These are phyloP conservation scores for Ceratosolen fusciceps DNA, from an alignment of 1,140 invertebrate species.

Conservation along the genomic window DNA sequence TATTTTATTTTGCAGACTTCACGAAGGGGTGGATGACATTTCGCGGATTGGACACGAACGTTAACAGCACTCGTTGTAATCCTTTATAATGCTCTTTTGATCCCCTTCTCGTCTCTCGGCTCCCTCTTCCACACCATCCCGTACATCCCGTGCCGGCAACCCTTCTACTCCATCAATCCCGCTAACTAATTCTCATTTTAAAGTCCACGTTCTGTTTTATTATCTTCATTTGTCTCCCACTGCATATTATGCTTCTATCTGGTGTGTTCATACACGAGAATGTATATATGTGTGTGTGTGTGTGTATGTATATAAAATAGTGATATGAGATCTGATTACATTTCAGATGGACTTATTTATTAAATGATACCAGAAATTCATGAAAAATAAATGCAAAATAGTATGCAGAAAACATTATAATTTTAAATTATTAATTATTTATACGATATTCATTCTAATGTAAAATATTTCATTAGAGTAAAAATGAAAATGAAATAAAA, in stretches of 20 bases:
- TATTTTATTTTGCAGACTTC: constrained; percentile 64
- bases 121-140: constrained; percentile 24
- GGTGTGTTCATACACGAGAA: not conserved
- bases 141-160: not conserved
- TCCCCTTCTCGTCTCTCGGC: constrained; percentile 18
- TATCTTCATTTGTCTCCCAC: not conserved
- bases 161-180: not conserved
- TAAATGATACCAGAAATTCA: too few species aligned
- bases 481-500: too few species aligned
- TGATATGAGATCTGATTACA: too few species aligned
- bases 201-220: constrained; percentile 9
- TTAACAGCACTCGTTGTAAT: constrained; percentile 71
- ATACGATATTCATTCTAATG: too few species aligned
- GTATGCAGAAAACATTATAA: too few species aligned
- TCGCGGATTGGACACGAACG: constrained; percentile 67
- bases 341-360: not conserved
- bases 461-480: too few species aligned
- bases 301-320: not conserved
- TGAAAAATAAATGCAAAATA: too few species aligned
- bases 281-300: not conserved
- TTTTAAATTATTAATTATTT: too few species aligned
- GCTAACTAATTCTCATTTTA: constrained; percentile 1
- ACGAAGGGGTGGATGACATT: not conserved
- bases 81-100: constrained; percentile 66
- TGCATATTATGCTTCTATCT: not conserved